These are phyloP conservation scores for Ophraella communa DNA, from an alignment of 2,888 invertebrate species.

Conservation along the genomic window DNA sequence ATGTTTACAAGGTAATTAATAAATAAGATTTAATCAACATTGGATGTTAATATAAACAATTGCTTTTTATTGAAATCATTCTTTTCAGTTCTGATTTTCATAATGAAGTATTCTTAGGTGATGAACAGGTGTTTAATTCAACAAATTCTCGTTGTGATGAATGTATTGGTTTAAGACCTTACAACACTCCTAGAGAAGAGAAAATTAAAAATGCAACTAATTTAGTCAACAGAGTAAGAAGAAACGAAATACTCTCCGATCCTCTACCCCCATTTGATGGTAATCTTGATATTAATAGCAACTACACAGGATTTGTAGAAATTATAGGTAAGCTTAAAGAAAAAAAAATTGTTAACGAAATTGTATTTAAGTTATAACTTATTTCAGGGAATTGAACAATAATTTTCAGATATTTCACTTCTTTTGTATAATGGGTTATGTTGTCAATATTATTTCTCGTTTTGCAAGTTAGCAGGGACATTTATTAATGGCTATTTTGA, in stretches of 20 bases:
- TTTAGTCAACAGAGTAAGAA: conserved; percentile 49
- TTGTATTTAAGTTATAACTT: too few relatives aligned
- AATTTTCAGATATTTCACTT: too few relatives aligned
- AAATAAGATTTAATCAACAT: background rate
- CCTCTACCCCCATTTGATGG: conserved; percentile 71
- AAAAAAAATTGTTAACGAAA: background rate
- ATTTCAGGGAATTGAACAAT: too few relatives aligned
- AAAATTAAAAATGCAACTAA: conserved; percentile 44
- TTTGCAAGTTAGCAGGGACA: too few relatives aligned
- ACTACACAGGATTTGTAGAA: conserved; percentile 87
- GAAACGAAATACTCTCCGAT: conserved; percentile 51
- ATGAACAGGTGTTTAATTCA: conserved; percentile 62
- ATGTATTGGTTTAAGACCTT: conserved; percentile 63
- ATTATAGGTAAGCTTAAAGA: conserved; percentile 63
- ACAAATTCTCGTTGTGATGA: conserved; percentile 58
- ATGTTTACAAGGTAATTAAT: conserved; percentile 74
- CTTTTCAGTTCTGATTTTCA: conserved; percentile 65
- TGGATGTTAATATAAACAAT: too few relatives aligned
- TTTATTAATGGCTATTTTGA: too few relatives aligned
- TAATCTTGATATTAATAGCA: conserved; percentile 74
- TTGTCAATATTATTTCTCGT: too few relatives aligned
- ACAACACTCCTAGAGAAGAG: conserved; percentile 52
- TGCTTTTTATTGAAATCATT: too few relatives aligned
- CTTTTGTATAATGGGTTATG: too few relatives aligned
- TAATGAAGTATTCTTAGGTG: conserved; percentile 77